phyloP scores from a whole-genome alignment of 2,113 vertebrate species.

The Pluvialis apricaria region DNA sequence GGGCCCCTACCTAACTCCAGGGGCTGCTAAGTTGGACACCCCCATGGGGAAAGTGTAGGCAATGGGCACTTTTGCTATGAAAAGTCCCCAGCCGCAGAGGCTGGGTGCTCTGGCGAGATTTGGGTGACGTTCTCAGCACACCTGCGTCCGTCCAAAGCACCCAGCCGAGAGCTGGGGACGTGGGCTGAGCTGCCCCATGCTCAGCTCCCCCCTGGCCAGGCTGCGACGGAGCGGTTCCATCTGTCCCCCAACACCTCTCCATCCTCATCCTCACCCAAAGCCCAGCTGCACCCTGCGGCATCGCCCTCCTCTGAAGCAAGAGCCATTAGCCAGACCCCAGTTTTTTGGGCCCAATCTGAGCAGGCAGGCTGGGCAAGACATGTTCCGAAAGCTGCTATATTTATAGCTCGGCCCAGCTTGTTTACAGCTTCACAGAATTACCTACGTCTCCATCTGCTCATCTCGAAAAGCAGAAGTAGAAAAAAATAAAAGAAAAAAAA shows the following conservation, averaged over 20 bases:
- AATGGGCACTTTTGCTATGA: neutral
- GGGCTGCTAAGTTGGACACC: neutral
- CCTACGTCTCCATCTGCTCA: neutral
- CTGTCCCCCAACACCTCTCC: neutral
- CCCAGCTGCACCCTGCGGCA: neutral
- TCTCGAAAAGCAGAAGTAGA: neutral
- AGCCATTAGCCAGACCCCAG: fast-evolving
- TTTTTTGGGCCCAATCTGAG: neutral
- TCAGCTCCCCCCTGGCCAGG: neutral
- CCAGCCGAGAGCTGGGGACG: neutral
- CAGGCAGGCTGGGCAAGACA: neutral
- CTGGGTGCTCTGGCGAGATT: neutral
- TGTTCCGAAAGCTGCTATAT: fast-evolving
- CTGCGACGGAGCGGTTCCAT: neutral
- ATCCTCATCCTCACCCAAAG: neutral
- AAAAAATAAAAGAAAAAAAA: neutral
- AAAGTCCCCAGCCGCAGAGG: fast-evolving
- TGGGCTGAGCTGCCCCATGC: neutral
- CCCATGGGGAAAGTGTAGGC: neutral
- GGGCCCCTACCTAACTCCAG: neutral
- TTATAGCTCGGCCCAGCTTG: neutral
- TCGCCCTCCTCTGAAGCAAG: neutral
- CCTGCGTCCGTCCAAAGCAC: neutral
- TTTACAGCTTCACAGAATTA: neutral
- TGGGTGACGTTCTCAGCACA: neutral